These are phyloP conservation scores for Brachyhypopomus occidentalis DNA, from an alignment of 2,113 vertebrate species.

Conservation along the genomic window DNA sequence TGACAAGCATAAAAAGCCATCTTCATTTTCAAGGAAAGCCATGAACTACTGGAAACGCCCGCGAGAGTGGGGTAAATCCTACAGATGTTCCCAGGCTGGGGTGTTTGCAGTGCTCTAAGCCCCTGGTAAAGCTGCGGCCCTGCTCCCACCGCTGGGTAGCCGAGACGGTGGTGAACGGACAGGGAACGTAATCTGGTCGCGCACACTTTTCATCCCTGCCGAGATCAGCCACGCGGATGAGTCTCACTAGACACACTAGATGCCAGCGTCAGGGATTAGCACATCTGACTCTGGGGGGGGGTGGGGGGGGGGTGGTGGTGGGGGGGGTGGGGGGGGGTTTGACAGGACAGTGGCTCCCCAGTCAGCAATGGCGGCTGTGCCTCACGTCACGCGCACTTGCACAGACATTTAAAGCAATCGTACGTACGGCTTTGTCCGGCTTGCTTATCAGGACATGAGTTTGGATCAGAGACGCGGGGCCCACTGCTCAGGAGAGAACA, in stretches of 20 bases:
- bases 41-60: background rate
- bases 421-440: background rate
- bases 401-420: background rate
- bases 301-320: too few relatives aligned
- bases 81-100: constrained; percentile 15
- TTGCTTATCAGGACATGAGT: background rate
- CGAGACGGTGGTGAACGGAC: constrained; percentile 20
- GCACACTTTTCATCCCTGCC: constrained; percentile 25
- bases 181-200: constrained; percentile 30
- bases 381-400: background rate
- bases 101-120: constrained; percentile 21
- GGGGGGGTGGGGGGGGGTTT: too few relatives aligned
- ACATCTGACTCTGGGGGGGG: constrained; percentile 25
- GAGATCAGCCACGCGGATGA: background rate
- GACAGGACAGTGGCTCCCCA: background rate
- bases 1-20: constrained; percentile 9
- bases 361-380: too few relatives aligned
- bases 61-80: constrained; percentile 27
- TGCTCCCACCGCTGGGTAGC: constrained; percentile 2
- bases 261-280: constrained; percentile 22
- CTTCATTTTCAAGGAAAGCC: constrained; percentile 1
- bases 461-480: background rate
- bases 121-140: constrained; percentile 19
- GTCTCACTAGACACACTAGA: constrained; percentile 4
- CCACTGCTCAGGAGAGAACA: too few relatives aligned